These are phyloP conservation scores for Platorchestia sp. DNA, from an alignment of 1,140 invertebrate species.

Conservation along the genomic window DNA sequence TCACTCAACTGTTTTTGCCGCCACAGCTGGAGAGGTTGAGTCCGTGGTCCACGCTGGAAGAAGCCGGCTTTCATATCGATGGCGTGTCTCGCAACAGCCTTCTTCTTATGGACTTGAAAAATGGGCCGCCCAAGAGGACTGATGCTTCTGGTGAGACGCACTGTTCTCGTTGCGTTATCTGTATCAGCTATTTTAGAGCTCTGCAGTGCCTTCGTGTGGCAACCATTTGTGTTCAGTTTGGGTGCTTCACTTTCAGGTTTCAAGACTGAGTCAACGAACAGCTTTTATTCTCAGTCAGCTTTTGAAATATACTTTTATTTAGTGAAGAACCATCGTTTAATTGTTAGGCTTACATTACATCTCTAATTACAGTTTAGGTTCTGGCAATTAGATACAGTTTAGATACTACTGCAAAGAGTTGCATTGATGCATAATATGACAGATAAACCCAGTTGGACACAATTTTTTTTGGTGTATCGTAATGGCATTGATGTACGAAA, in stretches of 20 bases:
- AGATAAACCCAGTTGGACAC: background rate
- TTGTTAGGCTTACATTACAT: background rate
- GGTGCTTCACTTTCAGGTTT: background rate
- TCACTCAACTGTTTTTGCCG: constrained; percentile 32
- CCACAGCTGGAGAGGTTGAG: constrained; percentile 68
- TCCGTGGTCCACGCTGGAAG: constrained; percentile 69
- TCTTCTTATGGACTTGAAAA: constrained; percentile 68
- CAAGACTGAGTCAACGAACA: background rate
- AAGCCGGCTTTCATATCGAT: constrained; percentile 71
- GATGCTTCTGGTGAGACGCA: constrained; percentile 46
- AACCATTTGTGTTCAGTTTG: background rate
- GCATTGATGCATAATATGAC: background rate
- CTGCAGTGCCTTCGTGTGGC: background rate
- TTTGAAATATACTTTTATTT: background rate
- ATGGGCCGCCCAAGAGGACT: constrained; percentile 61
- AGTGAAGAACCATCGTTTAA: background rate
- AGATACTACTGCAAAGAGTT: background rate
- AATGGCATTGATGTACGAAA: too few relatives aligned
- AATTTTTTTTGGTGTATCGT: background rate
- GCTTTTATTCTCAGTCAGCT: background rate
- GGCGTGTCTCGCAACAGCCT: constrained; percentile 69
- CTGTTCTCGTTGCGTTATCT: too few relatives aligned
- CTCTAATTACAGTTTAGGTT: background rate
- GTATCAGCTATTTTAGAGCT: background rate
- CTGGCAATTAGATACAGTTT: background rate